phyloP scores from a whole-genome alignment of 1,140 invertebrate genomes.

The Tetramorium simillimum region DNA sequence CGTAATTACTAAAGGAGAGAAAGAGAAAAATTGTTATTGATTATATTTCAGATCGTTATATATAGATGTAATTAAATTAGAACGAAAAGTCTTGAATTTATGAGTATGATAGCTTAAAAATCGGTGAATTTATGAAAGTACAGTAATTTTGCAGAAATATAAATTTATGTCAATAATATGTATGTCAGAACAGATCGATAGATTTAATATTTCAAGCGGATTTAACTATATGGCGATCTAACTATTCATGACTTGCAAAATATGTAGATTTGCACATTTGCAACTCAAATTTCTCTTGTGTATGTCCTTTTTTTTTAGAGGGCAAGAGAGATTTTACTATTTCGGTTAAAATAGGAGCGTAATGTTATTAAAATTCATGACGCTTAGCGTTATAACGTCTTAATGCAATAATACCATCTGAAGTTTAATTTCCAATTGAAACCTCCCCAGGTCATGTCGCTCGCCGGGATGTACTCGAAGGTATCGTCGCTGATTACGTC shows the following conservation, averaged over 20 bases:
- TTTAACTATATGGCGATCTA: conserved; percentile 25
- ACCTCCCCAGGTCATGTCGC: conserved; percentile 98
- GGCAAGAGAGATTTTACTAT: not conserved
- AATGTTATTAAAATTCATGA: not conserved
- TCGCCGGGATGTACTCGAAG: conserved; percentile 98
- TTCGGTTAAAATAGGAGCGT: not conserved
- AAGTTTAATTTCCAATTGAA: conserved; percentile 99
- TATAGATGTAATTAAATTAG: conserved; percentile 18
- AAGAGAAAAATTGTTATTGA: not conserved
- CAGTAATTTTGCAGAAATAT: not conserved
- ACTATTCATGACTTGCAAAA: conserved; percentile 44
- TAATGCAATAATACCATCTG: conserved; percentile 89
- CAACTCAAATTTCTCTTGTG: conserved; percentile 41
- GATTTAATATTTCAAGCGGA: conserved; percentile 18
- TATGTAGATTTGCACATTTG: conserved; percentile 47
- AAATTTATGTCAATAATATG: conserved; percentile 21
- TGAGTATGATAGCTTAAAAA: not conserved
- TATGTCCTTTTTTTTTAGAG: conserved; percentile 1
- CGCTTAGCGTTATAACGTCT: not conserved
- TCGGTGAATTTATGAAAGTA: not conserved
- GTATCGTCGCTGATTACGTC: conserved; percentile 99
- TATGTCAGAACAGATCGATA: conserved; percentile 33
- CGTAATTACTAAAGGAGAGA: not conserved
- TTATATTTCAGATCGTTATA: conserved; percentile 29
- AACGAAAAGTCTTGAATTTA: conserved; percentile 19